These are phyloP conservation scores for Cloeon dipterum DNA, from an alignment of 2,888 invertebrate species.

Conservation along the genomic window DNA sequence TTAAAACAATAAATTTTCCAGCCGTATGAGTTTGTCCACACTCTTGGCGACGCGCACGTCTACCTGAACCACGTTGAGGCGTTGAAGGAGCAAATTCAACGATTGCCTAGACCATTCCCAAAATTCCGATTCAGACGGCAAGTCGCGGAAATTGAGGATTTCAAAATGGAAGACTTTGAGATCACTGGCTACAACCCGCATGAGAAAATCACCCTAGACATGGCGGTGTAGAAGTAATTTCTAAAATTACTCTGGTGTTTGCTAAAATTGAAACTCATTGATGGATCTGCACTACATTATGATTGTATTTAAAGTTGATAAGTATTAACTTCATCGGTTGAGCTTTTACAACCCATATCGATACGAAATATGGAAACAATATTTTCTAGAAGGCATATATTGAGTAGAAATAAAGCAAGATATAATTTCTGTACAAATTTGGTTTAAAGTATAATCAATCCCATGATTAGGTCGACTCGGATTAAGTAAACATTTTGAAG, in stretches of 20 bases:
- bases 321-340: too few relatives aligned
- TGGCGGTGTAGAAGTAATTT: conserved; percentile 72
- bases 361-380: too few relatives aligned
- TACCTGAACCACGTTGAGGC: conserved; percentile 77
- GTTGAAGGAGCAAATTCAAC: conserved; percentile 50
- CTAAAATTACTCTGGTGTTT: too few relatives aligned
- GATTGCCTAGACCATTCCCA: conserved; percentile 65
- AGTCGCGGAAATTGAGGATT: conserved; percentile 63
- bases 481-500: too few relatives aligned
- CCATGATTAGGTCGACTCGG: too few relatives aligned
- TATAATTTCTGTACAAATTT: too few relatives aligned
- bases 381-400: too few relatives aligned
- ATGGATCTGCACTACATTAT: not conserved
- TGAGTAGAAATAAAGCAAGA: too few relatives aligned
- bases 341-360: too few relatives aligned
- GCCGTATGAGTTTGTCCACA: conserved; percentile 86
- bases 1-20: conserved; percentile 22
- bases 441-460: too few relatives aligned
- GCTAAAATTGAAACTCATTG: not conserved
- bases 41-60: conserved; percentile 86
- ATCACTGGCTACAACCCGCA: conserved; percentile 67
- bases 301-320: too few relatives aligned
- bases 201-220: conserved; percentile 75
- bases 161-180: conserved; percentile 65
- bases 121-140: conserved; percentile 49